phyloP scores from a whole-genome alignment of 1,140 invertebrate species.

The Bicyclus anynana region DNA sequence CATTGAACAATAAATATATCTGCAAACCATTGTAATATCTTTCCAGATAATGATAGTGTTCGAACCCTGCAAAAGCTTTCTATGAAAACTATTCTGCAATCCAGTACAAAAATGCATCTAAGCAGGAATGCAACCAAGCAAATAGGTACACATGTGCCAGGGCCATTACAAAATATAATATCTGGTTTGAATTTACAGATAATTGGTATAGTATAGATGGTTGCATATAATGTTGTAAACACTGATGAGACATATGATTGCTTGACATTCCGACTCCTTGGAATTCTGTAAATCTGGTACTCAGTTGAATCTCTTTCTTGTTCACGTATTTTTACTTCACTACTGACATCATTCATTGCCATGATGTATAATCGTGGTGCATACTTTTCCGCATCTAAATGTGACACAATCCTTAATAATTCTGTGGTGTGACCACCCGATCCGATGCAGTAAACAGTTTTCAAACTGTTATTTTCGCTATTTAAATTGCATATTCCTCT shows the following conservation, averaged over 20 bases:
- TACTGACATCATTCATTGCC: constrained; percentile 88
- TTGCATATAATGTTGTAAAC: constrained; percentile 86
- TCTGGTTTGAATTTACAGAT: constrained; percentile 85
- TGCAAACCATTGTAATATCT: constrained; percentile 89
- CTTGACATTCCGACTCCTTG: constrained; percentile 90
- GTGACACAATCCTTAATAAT: constrained; percentile 82
- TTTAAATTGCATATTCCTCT: constrained; percentile 30
- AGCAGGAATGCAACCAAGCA: constrained; percentile 85
- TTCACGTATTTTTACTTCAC: constrained; percentile 82
- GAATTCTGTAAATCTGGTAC: constrained; percentile 82
- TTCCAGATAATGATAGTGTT: constrained; percentile 91
- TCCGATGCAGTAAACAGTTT: constrained; percentile 69
- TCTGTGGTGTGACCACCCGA: constrained; percentile 91
- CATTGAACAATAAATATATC: constrained; percentile 96
- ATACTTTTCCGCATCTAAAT: constrained; percentile 65
- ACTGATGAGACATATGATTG: constrained; percentile 91
- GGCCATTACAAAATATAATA: constrained; percentile 94
- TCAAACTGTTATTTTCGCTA: constrained; percentile 33
- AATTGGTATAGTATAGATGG: constrained; percentile 83
- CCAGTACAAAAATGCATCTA: constrained; percentile 81
- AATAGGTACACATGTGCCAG: constrained; percentile 95
- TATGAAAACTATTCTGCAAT: constrained; percentile 91
- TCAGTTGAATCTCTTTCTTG: constrained; percentile 44
- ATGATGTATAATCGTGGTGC: constrained; percentile 86
- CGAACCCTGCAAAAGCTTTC: constrained; percentile 97